phyloP scores from a whole-genome alignment of 2,888 invertebrate species.

The Tetanocera ferruginea region DNA sequence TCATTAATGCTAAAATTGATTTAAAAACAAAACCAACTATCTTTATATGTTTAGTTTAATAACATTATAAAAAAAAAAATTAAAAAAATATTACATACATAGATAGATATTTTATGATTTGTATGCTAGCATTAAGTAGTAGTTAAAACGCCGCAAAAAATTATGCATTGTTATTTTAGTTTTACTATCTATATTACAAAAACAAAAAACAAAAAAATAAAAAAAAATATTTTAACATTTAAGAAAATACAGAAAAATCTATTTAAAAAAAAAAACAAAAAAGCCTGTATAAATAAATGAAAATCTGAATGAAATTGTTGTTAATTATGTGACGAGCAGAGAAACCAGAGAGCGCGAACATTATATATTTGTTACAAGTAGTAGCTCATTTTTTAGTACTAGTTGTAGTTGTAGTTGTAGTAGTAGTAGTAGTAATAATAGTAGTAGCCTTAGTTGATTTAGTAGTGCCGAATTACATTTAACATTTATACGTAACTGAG shows the following conservation, averaged over 20 bases:
- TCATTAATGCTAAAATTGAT: constrained; percentile 14
- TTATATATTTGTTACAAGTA: background rate
- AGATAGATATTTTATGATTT: background rate
- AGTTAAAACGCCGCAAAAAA: background rate
- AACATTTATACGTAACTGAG: constrained; percentile 14
- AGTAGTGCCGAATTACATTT: constrained; percentile 2
- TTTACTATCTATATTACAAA: background rate
- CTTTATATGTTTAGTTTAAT: background rate
- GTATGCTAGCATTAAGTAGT: constrained; percentile 1
- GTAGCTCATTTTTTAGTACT: background rate
- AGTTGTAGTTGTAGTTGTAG: background rate
- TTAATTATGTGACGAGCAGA: background rate
- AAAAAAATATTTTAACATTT: background rate
- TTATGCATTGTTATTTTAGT: constrained; percentile 32
- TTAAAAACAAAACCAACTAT: background rate
- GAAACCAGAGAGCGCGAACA: background rate
- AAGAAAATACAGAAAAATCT: background rate
- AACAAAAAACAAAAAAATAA: background rate
- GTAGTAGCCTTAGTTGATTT: background rate
- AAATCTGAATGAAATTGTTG: constrained; percentile 22
- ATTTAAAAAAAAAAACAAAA: constrained; percentile 1
- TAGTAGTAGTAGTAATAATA: background rate
- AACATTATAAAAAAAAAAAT: constrained; percentile 11
- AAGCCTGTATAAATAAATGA: constrained; percentile 26
- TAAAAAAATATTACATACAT: background rate